Percentiles rank a stretch among this genome's conserved stretches.
phyloP scores from a whole-genome alignment of 92 coral and sea anemone genomes.

The Chrysogorgia sp. region DNA sequence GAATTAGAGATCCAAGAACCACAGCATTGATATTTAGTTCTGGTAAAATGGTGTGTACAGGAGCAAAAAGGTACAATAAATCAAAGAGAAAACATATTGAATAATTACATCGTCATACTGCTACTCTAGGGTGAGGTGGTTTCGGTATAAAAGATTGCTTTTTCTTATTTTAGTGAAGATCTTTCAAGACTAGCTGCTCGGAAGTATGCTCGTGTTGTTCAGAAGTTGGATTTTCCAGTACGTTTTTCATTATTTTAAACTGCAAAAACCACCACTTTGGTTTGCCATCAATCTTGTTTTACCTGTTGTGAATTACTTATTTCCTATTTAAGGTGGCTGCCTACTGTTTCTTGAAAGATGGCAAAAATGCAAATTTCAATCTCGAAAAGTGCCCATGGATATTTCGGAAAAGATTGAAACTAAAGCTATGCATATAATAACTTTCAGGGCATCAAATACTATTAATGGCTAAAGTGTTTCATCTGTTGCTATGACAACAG shows the following conservation, averaged over 20 bases:
- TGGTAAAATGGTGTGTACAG: conserved; percentile 99
- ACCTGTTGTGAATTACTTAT: background rate
- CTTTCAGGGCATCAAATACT: no score
- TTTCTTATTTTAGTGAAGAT: conserved; percentile 75
- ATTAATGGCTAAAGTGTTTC: no score
- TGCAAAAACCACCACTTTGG: background rate
- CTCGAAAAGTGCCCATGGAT: no score
- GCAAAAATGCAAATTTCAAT: no score
- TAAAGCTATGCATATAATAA: no score
- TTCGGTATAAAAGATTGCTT: background rate
- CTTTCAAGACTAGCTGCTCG: conserved; percentile 96
- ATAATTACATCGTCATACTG: background rate
- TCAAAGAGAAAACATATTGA: background rate
- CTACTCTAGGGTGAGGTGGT: background rate
- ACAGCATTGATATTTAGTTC: conserved; percentile 98
- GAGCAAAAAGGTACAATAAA: conserved; percentile 82
- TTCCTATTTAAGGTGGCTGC: no score
- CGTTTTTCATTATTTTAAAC: conserved; percentile 20
- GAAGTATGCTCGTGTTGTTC: conserved; percentile 98
- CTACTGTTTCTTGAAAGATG: no score
- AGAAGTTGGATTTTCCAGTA: conserved; percentile 98
- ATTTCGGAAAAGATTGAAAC: no score
- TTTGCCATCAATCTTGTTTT: no score
- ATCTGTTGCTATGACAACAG: no score
- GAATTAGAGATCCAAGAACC: conserved; percentile 95